A percentile compares a stretch with the other conserved stretches of the same genome.
Conservation (phyloP, 2,797 vertebrate species). For the Eutrigla gurnardus region DNA sequence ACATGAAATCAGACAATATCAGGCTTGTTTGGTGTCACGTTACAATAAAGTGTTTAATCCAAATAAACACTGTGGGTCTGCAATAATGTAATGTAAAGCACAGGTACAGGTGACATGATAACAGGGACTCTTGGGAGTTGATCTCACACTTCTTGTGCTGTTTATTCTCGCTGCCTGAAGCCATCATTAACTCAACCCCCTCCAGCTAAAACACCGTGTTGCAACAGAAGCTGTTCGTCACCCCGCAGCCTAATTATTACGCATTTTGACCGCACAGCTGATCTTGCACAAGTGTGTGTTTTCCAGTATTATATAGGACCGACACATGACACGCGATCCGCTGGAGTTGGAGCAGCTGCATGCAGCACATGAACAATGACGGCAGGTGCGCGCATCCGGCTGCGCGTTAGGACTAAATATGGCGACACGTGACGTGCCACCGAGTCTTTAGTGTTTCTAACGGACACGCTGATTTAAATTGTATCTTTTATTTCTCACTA, state of each 20-base stretch:
- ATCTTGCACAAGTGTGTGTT: conserved; percentile 38
- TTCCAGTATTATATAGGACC: not conserved
- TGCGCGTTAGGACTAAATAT: not conserved
- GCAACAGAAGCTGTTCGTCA: conserved; percentile 40
- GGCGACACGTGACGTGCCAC: conserved; percentile 19
- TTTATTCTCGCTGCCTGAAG: conserved; percentile 15
- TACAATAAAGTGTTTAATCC: not conserved
- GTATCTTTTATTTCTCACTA: not conserved
- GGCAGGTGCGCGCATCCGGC: conserved; percentile 54
- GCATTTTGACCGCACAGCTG: conserved; percentile 41
- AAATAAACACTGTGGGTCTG: not conserved
- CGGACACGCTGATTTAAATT: not conserved
- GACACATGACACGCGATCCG: too few species aligned
- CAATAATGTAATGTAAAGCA: fast-evolving
- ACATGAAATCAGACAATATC: not conserved
- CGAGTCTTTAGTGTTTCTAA: conserved; percentile 35
- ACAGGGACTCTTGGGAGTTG: not conserved
- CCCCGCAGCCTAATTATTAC: conserved; percentile 20
- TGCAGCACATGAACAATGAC: conserved; percentile 18
- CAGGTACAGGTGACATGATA: not conserved
- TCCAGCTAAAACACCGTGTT: conserved; percentile 33
- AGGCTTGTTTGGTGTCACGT: not conserved
- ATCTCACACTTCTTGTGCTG: not conserved
- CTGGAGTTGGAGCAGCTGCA: conserved; percentile 49
- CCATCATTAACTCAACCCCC: conserved; percentile 1